Evolutionary conservation across 2,797 vertebrate genomes (phyloP), one percentile per base, ranked within the genome.

Genomic region (Carcharodon carcharias): DNA sequence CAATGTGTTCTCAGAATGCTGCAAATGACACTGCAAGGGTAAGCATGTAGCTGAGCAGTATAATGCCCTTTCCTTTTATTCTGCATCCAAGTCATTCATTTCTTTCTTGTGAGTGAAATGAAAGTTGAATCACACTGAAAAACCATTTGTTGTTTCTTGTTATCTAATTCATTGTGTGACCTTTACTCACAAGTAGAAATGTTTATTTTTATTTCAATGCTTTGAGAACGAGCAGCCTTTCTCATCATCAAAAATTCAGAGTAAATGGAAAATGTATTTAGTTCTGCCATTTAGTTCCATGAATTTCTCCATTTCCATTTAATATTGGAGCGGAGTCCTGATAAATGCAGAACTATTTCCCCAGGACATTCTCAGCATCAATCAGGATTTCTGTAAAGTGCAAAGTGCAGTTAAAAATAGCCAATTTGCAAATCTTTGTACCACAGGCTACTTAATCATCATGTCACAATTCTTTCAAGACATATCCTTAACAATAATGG

Each of bases 351-450:
- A 73, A 56, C 94, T 95, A 31, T 73, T 95, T 73, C 67, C 67
- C 45, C 65, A 67, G 69, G 94, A 71, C 16, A 73, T 95, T 95
- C n/a, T 63, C 12, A 56, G 65, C 45, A 95, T 95, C 93, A 95
- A 28, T 71, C 67, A 69, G 67, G 54, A 95, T 95, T 77, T 54
- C 67, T 54, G 50, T 77, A 56, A 28, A 71, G 67, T 77, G 94
- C 94, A 95, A 50, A 71, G 67, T 73, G 94, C 50, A 56, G 94
- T 35, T 77, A 71, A 77, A 95, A 95, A 95, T 95, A 77, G 94
- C 69, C 50, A 73, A 54, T 95, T 95, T 95, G 69, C 94, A 71
- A 95, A 95, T 73, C 67, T 71, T 77, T 71, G 31, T 56, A 93
- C 45, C 94, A 35, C 28, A 56, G 94, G 45, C 67, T 23, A 95